Percentiles rank a stretch among this genome's conserved stretches.
phyloP scores from a whole-genome alignment of 2,113 vertebrate genomes.

The Silurus asotus region DNA sequence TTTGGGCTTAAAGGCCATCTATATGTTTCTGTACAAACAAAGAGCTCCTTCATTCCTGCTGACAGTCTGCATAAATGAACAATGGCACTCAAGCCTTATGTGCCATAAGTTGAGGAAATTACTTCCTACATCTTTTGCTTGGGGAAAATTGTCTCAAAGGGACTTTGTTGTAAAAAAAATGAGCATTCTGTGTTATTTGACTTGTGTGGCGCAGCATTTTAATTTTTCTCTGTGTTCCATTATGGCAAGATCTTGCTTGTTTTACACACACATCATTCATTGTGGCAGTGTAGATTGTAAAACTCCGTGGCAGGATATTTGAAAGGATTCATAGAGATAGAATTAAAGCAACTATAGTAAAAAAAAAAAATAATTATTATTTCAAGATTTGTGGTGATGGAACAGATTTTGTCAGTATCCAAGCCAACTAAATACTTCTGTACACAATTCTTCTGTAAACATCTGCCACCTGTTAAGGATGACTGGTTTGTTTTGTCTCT shows the following conservation, averaged over 20 bases:
- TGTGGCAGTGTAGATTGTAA: not conserved
- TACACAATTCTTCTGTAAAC: not conserved
- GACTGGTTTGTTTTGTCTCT: not conserved
- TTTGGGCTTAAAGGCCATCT: slow-evolving; percentile 37
- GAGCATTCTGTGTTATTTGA: not conserved
- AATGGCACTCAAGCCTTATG: slow-evolving; percentile 40
- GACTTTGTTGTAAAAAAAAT: not conserved
- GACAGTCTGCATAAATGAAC: slow-evolving; percentile 43
- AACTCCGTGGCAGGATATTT: not conserved
- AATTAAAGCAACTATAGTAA: not conserved
- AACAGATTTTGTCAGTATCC: not conserved
- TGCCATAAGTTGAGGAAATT: slow-evolving; percentile 53
- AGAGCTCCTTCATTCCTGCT: slow-evolving; percentile 44
- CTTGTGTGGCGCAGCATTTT: not conserved
- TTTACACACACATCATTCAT: not conserved
- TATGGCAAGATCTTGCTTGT: not conserved
- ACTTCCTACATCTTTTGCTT: slow-evolving; percentile 9
- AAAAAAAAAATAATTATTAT: no score
- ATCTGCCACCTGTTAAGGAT: not conserved
- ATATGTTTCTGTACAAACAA: slow-evolving; percentile 51
- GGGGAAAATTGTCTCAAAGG: not conserved
- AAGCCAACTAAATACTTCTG: not conserved
- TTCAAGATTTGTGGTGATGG: not conserved
- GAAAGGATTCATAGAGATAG: not conserved
- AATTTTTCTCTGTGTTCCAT: not conserved